phyloP scores from a whole-genome alignment of 1,140 invertebrate genomes.

The Pseudomyrmex dendroicus region DNA sequence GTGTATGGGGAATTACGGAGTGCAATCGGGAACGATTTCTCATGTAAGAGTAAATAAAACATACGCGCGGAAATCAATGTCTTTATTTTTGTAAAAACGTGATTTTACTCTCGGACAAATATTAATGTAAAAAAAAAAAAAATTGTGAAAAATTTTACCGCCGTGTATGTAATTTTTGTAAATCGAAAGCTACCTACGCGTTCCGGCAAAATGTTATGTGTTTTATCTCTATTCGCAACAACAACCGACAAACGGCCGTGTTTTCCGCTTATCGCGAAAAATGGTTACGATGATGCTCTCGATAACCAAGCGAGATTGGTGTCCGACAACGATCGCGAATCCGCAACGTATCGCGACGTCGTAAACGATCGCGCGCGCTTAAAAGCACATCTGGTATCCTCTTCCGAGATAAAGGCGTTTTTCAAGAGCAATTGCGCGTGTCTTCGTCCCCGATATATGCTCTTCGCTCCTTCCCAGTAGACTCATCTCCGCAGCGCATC shows the following conservation, averaged over 20 bases:
- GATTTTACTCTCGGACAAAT: not conserved
- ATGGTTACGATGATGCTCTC: not conserved
- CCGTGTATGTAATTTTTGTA: no score
- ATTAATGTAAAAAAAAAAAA: not conserved
- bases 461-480: not conserved
- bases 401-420: constrained; percentile 28
- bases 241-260: no score
- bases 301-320: constrained; percentile 18
- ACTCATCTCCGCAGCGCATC: not conserved
- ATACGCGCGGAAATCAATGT: not conserved
- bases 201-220: not conserved
- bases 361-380: constrained; percentile 19
- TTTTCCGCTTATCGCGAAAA: not conserved
- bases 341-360: constrained; percentile 25
- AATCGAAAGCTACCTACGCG: not conserved
- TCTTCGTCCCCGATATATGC: not conserved
- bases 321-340: constrained; percentile 2
- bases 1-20: not conserved
- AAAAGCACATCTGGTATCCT: constrained; percentile 59
- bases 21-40: not conserved
- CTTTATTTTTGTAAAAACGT: not conserved
- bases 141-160: not conserved
- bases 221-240: not conserved
- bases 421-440: constrained; percentile 41
- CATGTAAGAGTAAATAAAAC: no score